Conservation (phyloP, 2,888 invertebrate species). For the Idaea aversata region DNA sequence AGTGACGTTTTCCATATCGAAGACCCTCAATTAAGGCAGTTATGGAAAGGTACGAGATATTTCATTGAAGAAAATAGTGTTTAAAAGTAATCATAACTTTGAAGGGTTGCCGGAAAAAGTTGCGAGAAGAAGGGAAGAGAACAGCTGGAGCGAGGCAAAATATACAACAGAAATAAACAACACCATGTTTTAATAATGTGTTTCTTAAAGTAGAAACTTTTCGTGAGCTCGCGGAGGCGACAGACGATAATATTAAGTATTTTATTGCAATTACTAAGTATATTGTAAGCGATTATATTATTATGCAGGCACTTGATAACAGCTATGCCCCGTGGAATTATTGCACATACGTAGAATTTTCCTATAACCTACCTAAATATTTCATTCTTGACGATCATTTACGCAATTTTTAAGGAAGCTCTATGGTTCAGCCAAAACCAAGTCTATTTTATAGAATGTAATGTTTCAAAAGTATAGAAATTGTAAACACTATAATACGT, state of each 20-base stretch:
- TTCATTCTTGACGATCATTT: no score
- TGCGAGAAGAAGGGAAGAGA: constrained; percentile 3
- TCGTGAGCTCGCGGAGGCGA: constrained; percentile 8
- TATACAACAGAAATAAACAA: constrained; percentile 5
- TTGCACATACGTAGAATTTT: no score
- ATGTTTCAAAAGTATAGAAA: no score
- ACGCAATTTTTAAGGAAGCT: no score
- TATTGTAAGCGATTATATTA: background rate
- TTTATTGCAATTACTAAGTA: background rate
- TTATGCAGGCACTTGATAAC: background rate
- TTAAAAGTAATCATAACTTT: constrained; percentile 6
- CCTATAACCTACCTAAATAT: no score
- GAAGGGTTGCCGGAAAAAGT: constrained; percentile 4
- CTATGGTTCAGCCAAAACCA: no score
- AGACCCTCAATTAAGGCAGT: background rate
- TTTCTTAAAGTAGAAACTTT: constrained; percentile 7
- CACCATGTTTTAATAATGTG: constrained; percentile 18
- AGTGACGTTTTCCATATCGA: no score
- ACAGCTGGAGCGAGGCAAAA: background rate
- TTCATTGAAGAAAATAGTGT: background rate
- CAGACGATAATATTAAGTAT: background rate
- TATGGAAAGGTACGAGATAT: background rate
- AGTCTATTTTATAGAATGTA: no score
- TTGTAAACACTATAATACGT: no score
- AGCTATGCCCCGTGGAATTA: background rate